Base-by-base conservation (phyloP, 2,113 vertebrate genomes). In the Aleadryas rufinucha region DNA sequence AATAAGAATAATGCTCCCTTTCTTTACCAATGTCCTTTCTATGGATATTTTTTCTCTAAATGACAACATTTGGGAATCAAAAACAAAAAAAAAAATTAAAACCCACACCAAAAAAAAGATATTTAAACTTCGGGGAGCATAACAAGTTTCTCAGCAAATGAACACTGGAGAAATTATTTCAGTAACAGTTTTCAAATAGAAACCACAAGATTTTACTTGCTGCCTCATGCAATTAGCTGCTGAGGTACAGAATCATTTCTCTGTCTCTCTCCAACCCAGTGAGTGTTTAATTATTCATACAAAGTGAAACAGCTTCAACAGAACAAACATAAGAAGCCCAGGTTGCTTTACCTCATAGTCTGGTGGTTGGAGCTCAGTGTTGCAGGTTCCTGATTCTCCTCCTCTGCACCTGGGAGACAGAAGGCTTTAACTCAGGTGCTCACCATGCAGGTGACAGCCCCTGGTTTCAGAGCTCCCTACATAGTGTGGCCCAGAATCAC, bases 61-160 rank as follows among this genome's bases (percentile, higher is more conserved):
- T 52, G 12, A 0, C 3, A 79, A 28, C 0, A 44, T 30, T 14
- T 68, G 2, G 1, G 8, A 50, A 44, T 24, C 0, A n/a, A 41
- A 16, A 13, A 69, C 9, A 8, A 27, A 33, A 45, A 45, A 45
- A 26, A 16, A 33, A 30, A 4, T 3, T 3, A 7, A 33, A 45
- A 1, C 5, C 7, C 6, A 33, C 4, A 35, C 2, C 2, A 41
- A 3, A 11, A 61, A 61, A 24, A 33, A 21, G 4, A 0, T 66
- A 44, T 59, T 84, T 70, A 86, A 69, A 63, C 24, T 89, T 84
- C 42, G 42, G 6, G 13, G 18, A 53, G 7, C 22, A 4, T 17
- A 56, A 56, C 3, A 2, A 41, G 6, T 26, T 14, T 7, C 7
- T 87, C 45, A 86, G 28, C 10, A 54, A 80, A 57, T 3, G 3